A percentile compares a stretch with the other conserved stretches of the same genome.
Conservation (phyloP, 2,113 vertebrate genomes). For the Mesoclemmys tuberculata region DNA sequence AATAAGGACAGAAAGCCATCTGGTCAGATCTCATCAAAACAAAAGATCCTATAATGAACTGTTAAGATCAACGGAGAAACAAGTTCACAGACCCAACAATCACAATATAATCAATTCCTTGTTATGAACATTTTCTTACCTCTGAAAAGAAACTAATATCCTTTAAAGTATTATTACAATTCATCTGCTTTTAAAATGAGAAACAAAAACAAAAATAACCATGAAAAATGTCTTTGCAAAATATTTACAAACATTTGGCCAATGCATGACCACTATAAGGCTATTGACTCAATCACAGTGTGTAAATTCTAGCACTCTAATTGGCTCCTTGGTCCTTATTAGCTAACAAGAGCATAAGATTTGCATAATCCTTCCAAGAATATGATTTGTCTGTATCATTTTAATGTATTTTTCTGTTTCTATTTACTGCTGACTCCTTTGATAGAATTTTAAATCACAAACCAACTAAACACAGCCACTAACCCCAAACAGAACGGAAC, state of each 20-base stretch:
- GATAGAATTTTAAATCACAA: neutral
- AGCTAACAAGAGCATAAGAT: neutral
- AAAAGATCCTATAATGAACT: neutral
- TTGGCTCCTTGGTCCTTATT: neutral
- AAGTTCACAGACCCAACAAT: neutral
- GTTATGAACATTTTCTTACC: neutral
- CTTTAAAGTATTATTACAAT: neutral
- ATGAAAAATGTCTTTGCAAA: neutral
- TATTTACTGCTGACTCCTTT: neutral
- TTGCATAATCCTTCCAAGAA: neutral
- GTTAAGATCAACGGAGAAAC: neutral
- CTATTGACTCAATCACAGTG: neutral
- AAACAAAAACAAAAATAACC: neutral
- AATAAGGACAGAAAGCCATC: constrained; percentile 36
- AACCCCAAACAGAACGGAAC: neutral
- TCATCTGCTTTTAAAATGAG: neutral
- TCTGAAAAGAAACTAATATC: neutral
- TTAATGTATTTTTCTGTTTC: neutral
- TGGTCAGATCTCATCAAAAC: neutral
- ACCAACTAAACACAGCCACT: neutral
- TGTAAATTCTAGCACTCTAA: neutral
- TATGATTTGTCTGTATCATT: neutral
- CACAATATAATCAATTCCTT: neutral
- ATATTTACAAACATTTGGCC: neutral
- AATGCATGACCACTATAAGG: neutral